Evolutionary conservation across 2,113 vertebrate genomes (phyloP).

Genomic region (Pseudolaguvia tuberculata): DNA sequence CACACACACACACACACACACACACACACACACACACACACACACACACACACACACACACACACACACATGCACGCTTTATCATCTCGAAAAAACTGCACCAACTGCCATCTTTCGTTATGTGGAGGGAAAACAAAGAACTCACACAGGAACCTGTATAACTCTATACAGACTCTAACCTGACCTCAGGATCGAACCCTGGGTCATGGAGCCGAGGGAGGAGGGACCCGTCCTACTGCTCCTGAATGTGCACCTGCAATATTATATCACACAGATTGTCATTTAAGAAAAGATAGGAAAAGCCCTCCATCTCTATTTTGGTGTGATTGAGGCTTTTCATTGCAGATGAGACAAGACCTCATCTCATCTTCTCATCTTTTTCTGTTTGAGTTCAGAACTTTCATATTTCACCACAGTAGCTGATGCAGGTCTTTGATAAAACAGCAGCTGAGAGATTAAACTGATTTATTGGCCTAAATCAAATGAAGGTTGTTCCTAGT

Average conservation of each 20-base stretch:
- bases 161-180: background rate
- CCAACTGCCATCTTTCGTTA: background rate
- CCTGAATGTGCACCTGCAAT: background rate
- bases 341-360: background rate
- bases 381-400: background rate
- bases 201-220: background rate
- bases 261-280: background rate
- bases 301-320: conserved; percentile 52
- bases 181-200: background rate
- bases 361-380: conserved; percentile 2
- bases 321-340: conserved; percentile 14
- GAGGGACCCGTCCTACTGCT: background rate
- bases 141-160: background rate
- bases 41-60: too few relatives aligned
- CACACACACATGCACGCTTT: too few relatives aligned
- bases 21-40: too few relatives aligned
- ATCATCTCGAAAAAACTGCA: background rate
- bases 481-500: background rate
- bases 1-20: too few relatives aligned
- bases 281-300: too few relatives aligned
- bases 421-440: background rate
- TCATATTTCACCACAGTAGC: background rate
- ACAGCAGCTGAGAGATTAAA: background rate
- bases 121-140: background rate
- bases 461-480: conserved; percentile 6